These are phyloP conservation scores for Myodes glareolus DNA, from an alignment of 2,113 vertebrate species.

Conservation along the genomic window DNA sequence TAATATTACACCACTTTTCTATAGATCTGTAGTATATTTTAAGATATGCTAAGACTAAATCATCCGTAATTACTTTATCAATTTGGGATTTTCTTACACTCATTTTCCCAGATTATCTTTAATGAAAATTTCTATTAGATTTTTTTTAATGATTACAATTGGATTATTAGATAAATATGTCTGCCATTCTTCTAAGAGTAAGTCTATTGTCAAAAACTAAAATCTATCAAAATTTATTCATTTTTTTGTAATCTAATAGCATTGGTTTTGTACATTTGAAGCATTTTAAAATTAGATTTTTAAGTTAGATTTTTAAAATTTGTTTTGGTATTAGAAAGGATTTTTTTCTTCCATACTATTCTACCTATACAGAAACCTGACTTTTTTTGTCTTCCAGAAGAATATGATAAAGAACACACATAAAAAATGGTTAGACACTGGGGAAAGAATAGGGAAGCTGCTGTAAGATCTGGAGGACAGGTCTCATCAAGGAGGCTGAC, in stretches of 20 bases:
- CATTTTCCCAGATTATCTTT: slow-evolving; percentile 43
- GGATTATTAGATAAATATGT: slow-evolving; percentile 31
- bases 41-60: slow-evolving; percentile 36
- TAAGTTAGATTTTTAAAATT: slow-evolving; percentile 5
- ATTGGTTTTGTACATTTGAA: slow-evolving; percentile 12
- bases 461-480: background rate
- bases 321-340: background rate
- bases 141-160: background rate
- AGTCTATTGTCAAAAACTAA: background rate
- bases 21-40: slow-evolving; percentile 33
- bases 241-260: background rate
- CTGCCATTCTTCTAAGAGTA: background rate
- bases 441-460: background rate
- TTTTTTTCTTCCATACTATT: slow-evolving; percentile 25
- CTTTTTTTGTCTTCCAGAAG: slow-evolving; percentile 6
- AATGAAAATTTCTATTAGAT: background rate
- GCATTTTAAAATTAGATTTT: background rate
- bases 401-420: background rate
- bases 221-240: background rate
- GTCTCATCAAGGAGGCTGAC: background rate
- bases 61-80: slow-evolving; percentile 7
- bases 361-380: slow-evolving; percentile 2
- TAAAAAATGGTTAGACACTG: background rate
- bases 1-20: slow-evolving; percentile 21
- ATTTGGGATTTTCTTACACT: slow-evolving; percentile 40